A percentile compares a stretch with the other conserved stretches of the same genome.
Conservation (phyloP, 64 coral and sea anemone species). For the Pocillopora verrucosa region DNA sequence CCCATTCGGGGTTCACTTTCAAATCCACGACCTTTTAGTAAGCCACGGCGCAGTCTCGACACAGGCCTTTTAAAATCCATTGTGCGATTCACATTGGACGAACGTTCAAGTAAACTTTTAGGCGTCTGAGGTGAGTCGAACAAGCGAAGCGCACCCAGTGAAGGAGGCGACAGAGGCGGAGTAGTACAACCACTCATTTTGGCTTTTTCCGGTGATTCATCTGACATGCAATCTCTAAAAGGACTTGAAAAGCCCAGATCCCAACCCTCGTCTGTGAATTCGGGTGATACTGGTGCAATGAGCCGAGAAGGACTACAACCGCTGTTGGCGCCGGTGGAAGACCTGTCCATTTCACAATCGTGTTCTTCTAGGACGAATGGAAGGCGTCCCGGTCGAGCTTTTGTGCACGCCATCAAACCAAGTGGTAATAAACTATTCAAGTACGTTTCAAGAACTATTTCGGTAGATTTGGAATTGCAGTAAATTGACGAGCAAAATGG, state of each 20-base stretch:
- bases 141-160: slow-evolving; percentile 72
- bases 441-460: slow-evolving; percentile 32
- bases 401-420: slow-evolving; percentile 56
- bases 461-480: background rate
- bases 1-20: slow-evolving; percentile 78
- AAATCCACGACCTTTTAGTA: slow-evolving; percentile 57
- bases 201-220: slow-evolving; percentile 68
- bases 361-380: slow-evolving; percentile 55
- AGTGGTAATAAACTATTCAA: background rate
- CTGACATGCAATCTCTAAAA: slow-evolving; percentile 57
- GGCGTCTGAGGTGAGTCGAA: slow-evolving; percentile 98
- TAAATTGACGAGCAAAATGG: background rate
- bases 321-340: slow-evolving; percentile 15
- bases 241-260: slow-evolving; percentile 93
- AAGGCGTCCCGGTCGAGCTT: slow-evolving; percentile 52
- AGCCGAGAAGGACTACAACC: slow-evolving; percentile 44
- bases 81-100: slow-evolving; percentile 60
- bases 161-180: slow-evolving; percentile 84
- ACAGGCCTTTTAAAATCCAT: slow-evolving; percentile 40
- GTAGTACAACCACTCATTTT: slow-evolving; percentile 46
- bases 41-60: slow-evolving; percentile 67
- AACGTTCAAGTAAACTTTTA: slow-evolving; percentile 91
- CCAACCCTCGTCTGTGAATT: slow-evolving; percentile 77
- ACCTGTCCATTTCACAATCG: slow-evolving; percentile 26
- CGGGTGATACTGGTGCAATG: slow-evolving; percentile 33